Base-by-base conservation (phyloP, 2,888 invertebrate species). In the Diogma glabrata region DNA sequence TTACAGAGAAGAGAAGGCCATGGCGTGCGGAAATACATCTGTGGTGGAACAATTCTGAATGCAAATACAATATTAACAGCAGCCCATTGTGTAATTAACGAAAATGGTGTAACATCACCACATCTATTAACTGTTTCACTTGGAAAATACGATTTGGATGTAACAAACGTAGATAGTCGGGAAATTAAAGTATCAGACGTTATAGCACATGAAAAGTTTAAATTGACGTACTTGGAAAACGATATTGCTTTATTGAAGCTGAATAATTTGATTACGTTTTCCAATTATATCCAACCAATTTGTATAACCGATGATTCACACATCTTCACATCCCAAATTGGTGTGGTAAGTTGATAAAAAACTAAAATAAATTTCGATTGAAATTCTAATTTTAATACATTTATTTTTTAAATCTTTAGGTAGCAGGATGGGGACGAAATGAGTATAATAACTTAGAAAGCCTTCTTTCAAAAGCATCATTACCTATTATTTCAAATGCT, bases 301-400 rank as follows among this genome's bases (percentile, higher is more conserved):
- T 43, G 43, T 43, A 28, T 70, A 4, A 70, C 70, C 70, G 54
- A 62, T 17, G 19, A 38, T 16, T 17, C 38, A 38, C 16, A 38
- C 10, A 14, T 38, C 16, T 38, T 38, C 16, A 19, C 4, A 5
- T 7, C 16, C 10, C 16, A 14, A 8, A 10, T 38, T 10, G 38
- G 38, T 3, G n/a, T n/a, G n/a, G n/a, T n/a, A n/a, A n/a, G n/a
- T n/a, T n/a, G n/a, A n/a, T n/a, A n/a, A n/a, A n/a, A n/a, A n/a
- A n/a, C n/a, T n/a, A n/a, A n/a, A n/a, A n/a, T n/a, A n/a, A n/a
- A n/a, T n/a, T n/a, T n/a, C n/a, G n/a, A n/a, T n/a, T n/a, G n/a
- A n/a, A n/a, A n/a, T n/a, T n/a, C n/a, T n/a, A n/a, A n/a, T n/a
- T n/a, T n/a, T n/a, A n/a, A n/a, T n/a, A n/a, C n/a, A n/a, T n/a